A percentile compares a stretch with the other conserved stretches of the same genome.
These are phyloP conservation scores for Anthopleura xanthogrammica DNA, from an alignment of 92 coral and sea anemone genomes.

Conservation along the genomic window DNA sequence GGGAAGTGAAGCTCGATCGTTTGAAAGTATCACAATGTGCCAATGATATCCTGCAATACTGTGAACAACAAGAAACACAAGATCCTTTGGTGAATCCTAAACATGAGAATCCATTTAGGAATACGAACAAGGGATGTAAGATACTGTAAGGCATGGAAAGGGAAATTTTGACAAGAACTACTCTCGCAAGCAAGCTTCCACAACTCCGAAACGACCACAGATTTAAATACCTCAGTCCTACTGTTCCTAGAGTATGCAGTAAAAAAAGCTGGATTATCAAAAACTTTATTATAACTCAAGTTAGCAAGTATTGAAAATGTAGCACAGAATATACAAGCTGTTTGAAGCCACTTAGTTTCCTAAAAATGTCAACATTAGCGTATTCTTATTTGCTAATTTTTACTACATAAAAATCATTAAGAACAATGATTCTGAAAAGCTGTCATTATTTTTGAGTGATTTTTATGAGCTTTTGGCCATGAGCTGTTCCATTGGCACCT, in stretches of 20 bases:
- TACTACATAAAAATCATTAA: not conserved
- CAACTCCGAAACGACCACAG: not conserved
- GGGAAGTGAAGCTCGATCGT: constrained; percentile 67
- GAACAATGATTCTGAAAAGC: not conserved
- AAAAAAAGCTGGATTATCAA: too few species aligned
- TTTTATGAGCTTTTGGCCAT: too few species aligned
- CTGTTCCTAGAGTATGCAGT: too few species aligned
- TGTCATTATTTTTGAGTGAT: not conserved
- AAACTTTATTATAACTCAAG: too few species aligned
- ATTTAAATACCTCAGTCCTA: not conserved
- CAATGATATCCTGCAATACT: constrained; percentile 66
- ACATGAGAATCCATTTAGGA: constrained; percentile 73
- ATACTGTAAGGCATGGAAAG: constrained; percentile 3
- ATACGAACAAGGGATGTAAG: constrained; percentile 40
- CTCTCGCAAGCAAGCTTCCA: not conserved
- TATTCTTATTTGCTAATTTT: not conserved
- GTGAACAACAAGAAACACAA: constrained; percentile 66
- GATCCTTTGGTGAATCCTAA: constrained; percentile 72
- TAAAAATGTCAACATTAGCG: not conserved
- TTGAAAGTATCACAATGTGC: constrained; percentile 77
- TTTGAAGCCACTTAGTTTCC: not conserved
- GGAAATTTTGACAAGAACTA: not conserved
- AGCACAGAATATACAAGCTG: not conserved
- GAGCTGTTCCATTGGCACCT: too few species aligned
- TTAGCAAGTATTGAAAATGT: too few species aligned